Base-by-base conservation (phyloP, 2,888 invertebrate species). In the Lycia hirtaria region DNA sequence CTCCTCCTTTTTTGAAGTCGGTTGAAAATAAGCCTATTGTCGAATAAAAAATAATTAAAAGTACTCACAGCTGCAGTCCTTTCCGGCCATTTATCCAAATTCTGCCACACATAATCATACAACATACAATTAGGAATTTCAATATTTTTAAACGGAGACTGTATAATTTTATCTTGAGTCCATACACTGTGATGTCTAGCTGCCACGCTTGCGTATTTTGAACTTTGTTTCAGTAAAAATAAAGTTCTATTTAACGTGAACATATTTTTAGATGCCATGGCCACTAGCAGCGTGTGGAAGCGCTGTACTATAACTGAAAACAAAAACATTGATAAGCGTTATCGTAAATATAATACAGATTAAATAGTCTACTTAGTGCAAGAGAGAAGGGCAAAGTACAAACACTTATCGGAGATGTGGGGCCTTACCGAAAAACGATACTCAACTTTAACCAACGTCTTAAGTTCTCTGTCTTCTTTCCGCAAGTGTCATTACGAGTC, bases 81-180 rank as follows among this genome's bases (percentile, higher is more conserved):
- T 52, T 95, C 91, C 3, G 94, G 92, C 95, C 95, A 95, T 81
- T 89, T 93, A 15, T 94, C 93, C 45, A 95, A 71, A 72, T 94
- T 89, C 61, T 86, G 84, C 94, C 95, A 95, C 3, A 95, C 85
- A 62, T 93, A 94, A 67, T 95, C 93, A 51, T 94, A 88, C 48
- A 95, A 58, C 1, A 93, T 91, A 12, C 86, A 72, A 62, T 94
- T 93, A 0, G 93, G 93, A 40, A 93, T 76, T 9, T 88, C 82
- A 2, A 94, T 73, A 20, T 85, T 79, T n/a, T 90, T 90, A 62
- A 80, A 93, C 0, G 93, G 93, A 0, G 90, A 96, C 45, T 76
- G 83, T n/a, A 90, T 76, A 1, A 83, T 69, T 26, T 75, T 82
- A 9, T 89, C 87, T 30, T 79, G 70, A 0, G 83, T 83, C 91